These are phyloP conservation scores for Biston stratarius DNA, from an alignment of 2,888 invertebrate species.

Conservation along the genomic window DNA sequence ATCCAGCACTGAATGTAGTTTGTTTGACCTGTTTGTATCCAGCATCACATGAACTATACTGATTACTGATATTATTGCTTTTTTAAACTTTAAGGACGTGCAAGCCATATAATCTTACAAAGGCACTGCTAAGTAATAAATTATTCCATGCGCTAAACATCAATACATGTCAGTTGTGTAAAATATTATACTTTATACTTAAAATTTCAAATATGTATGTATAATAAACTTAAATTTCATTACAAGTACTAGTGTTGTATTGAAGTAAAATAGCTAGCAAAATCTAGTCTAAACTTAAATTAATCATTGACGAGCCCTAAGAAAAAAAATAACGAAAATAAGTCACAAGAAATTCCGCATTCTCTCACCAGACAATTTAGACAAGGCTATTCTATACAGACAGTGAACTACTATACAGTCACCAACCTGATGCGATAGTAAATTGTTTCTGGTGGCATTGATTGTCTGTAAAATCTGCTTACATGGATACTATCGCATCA, in stretches of 20 bases:
- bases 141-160: conserved; percentile 14
- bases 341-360: conserved; percentile 11
- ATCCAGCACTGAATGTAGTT: too few relatives aligned
- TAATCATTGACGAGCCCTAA: conserved; percentile 12
- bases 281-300: conserved; percentile 18
- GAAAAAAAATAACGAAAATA: conserved; percentile 8
- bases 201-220: conserved; percentile 10
- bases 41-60: not conserved
- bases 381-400: too few relatives aligned
- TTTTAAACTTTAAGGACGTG: not conserved
- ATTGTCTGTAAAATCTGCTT: too few relatives aligned
- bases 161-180: conserved; percentile 1
- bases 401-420: too few relatives aligned
- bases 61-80: not conserved
- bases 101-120: not conserved
- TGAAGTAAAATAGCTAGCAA: conserved; percentile 12
- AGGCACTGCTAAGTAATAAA: conserved; percentile 22
- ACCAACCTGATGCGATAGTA: too few relatives aligned
- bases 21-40: too few relatives aligned
- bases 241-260: conserved; percentile 11
- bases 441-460: too few relatives aligned
- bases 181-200: not conserved
- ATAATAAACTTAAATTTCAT: not conserved
- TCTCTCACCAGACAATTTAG: not conserved
- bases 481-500: too few relatives aligned